A percentile compares a stretch with the other conserved stretches of the same genome.
Evolutionary conservation across 2,113 vertebrate genomes (phyloP).

Genomic region (Theristicus caerulescens): DNA sequence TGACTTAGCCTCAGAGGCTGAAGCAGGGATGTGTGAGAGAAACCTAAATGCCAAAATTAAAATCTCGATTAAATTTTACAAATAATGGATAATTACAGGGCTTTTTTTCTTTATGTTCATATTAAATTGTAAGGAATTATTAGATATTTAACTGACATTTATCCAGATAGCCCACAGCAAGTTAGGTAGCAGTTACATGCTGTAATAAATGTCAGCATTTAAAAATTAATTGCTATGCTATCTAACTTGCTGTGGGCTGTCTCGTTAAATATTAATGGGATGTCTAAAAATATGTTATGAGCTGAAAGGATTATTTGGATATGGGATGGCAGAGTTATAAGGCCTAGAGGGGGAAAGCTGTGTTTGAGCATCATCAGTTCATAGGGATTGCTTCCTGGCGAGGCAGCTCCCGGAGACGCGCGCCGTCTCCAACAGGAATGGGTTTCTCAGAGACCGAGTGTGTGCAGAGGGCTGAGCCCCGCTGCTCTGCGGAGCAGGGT

Average conservation of each 20-base stretch:
- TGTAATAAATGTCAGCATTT: conserved; percentile 75
- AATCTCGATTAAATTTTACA: conserved; percentile 65
- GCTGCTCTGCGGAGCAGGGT: background rate
- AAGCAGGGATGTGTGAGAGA: background rate
- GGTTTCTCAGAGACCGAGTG: background rate
- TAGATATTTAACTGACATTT: conserved; percentile 75
- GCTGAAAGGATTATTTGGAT: conserved; percentile 66
- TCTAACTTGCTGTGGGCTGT: conserved; percentile 73
- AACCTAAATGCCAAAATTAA: conserved; percentile 37
- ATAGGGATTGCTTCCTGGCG: fast-evolving
- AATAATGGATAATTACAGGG: conserved; percentile 70
- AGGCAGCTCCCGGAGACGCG: background rate
- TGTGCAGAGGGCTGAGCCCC: background rate
- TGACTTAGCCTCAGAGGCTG: conserved; percentile 44
- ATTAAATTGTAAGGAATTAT: conserved; percentile 66
- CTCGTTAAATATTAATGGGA: conserved; percentile 71
- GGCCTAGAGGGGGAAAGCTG: background rate
- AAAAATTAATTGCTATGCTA: conserved; percentile 75
- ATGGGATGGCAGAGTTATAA: background rate
- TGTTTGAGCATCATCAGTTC: background rate
- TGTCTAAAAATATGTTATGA: conserved; percentile 61
- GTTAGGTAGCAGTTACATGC: conserved; percentile 69
- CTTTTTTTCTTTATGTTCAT: conserved; percentile 21
- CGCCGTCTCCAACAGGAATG: fast-evolving
- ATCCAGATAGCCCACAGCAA: conserved; percentile 71